Conservation (phyloP, 2,113 vertebrate species). For the Entelurus aequoreus region DNA sequence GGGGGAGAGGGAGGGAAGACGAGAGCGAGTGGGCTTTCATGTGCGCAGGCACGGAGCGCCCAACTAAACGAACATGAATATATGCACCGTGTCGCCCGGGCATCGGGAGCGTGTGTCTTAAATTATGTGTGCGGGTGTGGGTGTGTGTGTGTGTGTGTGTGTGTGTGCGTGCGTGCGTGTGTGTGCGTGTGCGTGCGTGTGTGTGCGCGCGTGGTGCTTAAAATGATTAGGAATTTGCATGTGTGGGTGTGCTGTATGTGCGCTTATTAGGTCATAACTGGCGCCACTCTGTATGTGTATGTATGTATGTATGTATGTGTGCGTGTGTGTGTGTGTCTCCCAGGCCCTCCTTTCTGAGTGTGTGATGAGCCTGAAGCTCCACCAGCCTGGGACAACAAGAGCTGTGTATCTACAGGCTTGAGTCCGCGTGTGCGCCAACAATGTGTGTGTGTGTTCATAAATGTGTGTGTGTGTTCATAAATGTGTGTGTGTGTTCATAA, state of each 20-base stretch:
- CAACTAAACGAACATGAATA: slow-evolving; percentile 70
- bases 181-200: not conserved
- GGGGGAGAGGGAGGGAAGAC: slow-evolving; percentile 15
- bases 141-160: slow-evolving; percentile 4
- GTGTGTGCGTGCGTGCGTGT: not conserved
- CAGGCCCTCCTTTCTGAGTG: slow-evolving; percentile 59
- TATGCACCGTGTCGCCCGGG: slow-evolving; percentile 56
- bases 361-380: slow-evolving; percentile 64
- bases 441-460: too few relatives aligned
- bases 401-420: slow-evolving; percentile 45
- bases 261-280: slow-evolving; percentile 47
- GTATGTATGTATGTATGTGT: slow-evolving; percentile 1
- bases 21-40: slow-evolving; percentile 60
- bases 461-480: not conserved
- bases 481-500: too few relatives aligned
- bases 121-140: slow-evolving; percentile 30
- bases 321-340: slow-evolving; percentile 31
- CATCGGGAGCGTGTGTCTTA: slow-evolving; percentile 26
- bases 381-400: slow-evolving; percentile 56
- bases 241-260: slow-evolving; percentile 29
- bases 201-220: slow-evolving; percentile 26
- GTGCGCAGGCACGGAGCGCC: slow-evolving; percentile 62
- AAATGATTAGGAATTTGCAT: too few relatives aligned
- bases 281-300: slow-evolving; percentile 18
- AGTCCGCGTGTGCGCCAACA: slow-evolving; percentile 25